These are phyloP conservation scores for Bombus terrestris DNA, from an alignment of 1,140 invertebrate genomes.

Conservation along the genomic window DNA sequence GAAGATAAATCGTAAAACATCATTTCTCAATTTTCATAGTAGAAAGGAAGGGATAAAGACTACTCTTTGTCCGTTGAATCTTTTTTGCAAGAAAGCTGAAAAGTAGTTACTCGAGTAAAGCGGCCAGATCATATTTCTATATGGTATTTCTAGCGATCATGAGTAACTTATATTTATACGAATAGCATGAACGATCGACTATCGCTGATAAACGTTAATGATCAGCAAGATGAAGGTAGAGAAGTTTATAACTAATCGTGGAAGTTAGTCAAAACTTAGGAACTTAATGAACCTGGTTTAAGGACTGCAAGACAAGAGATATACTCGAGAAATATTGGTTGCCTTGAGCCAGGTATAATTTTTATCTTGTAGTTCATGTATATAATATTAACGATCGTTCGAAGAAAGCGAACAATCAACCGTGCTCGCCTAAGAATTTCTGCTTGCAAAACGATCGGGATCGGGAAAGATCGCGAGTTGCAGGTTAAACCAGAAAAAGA, in stretches of 20 bases:
- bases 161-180: conserved; percentile 56
- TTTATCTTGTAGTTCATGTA: conserved; percentile 50
- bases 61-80: conserved; percentile 33
- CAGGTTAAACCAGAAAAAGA: conserved; percentile 44
- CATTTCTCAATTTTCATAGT: neutral
- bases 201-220: neutral
- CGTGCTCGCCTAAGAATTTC: conserved; percentile 44
- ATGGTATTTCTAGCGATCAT: conserved; percentile 12
- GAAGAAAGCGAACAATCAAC: neutral
- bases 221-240: neutral
- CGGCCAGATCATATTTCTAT: conserved; percentile 44
- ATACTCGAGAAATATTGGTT: neutral
- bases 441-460: conserved; percentile 26
- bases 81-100: conserved; percentile 27
- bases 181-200: conserved; percentile 17
- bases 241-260: conserved; percentile 9
- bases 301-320: neutral
- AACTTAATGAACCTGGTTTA: neutral
- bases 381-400: conserved; percentile 38
- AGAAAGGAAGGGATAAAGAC: conserved; percentile 11
- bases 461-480: conserved; percentile 15
- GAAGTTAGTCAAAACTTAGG: neutral
- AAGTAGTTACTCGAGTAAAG: conserved; percentile 9
- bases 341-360: conserved; percentile 36
- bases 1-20: too few relatives aligned